A percentile compares a stretch with the other conserved stretches of the same genome.
Conservation (phyloP, 2,113 vertebrate species). For the Nycticebus coucang region DNA sequence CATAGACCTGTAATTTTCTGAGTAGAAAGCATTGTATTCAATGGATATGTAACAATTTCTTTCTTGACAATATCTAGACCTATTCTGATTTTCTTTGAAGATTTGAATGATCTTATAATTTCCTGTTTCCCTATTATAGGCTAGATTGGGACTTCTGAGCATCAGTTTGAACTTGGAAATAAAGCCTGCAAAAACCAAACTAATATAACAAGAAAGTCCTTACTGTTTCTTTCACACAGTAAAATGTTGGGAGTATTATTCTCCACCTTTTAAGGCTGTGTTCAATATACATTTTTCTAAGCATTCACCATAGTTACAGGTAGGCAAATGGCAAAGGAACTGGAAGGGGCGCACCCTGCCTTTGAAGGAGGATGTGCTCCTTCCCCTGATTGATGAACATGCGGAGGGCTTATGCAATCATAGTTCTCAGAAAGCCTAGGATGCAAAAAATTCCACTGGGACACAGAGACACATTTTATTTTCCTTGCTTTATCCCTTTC, state of each 20-base stretch:
- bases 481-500: not conserved
- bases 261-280: not conserved
- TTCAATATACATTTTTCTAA: not conserved
- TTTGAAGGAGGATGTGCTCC: not conserved
- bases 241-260: not conserved
- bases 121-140: not conserved
- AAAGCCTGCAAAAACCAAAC: conserved; percentile 13
- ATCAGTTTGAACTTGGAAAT: conserved; percentile 44
- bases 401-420: not conserved
- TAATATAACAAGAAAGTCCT: not conserved
- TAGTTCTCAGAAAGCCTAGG: not conserved
- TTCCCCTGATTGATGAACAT: not conserved
- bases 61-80: conserved; percentile 23
- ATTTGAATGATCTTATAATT: not conserved
- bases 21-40: not conserved
- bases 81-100: conserved; percentile 38
- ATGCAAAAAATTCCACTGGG: not conserved
- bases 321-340: not conserved
- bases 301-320: not conserved
- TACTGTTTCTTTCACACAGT: not conserved
- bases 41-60: not conserved
- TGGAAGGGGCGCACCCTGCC: not conserved
- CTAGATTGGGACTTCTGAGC: conserved; percentile 14
- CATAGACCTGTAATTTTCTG: conserved; percentile 1
- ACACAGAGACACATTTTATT: not conserved